phyloP scores from a whole-genome alignment of 2,113 vertebrate species.

The Colaptes auratus region DNA sequence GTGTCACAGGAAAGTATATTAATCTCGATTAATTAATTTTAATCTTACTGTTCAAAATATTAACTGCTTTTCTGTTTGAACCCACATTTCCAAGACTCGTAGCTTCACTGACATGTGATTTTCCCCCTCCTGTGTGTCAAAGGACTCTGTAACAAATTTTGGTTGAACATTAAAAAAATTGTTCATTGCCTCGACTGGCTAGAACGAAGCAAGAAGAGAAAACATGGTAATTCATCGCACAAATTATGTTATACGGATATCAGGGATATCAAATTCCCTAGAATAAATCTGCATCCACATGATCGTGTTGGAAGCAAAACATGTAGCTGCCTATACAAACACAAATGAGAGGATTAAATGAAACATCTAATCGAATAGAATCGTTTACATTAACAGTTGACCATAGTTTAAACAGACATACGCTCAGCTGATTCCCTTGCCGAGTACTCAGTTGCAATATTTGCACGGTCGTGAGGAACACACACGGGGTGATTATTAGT shows the following conservation, averaged over 20 bases:
- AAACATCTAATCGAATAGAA: not conserved
- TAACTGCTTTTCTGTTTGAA: not conserved
- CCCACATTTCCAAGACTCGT: not conserved
- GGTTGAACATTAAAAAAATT: not conserved
- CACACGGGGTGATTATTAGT: not conserved
- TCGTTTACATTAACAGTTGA: not conserved
- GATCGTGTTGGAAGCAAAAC: not conserved
- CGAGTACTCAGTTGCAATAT: not conserved
- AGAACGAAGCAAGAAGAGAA: not conserved
- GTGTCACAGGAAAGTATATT: not conserved
- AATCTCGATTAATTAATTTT: not conserved
- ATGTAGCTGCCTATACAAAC: not conserved
- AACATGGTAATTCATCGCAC: not conserved
- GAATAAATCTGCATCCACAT: not conserved
- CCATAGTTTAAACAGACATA: not conserved
- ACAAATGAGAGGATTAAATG: not conserved
- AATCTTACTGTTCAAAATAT: not conserved
- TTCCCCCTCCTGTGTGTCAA: not conserved
- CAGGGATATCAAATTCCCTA: not conserved
- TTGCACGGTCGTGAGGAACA: not conserved
- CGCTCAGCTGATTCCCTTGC: not conserved
- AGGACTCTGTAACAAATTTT: not conserved
- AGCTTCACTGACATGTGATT: not conserved
- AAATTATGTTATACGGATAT: not conserved
- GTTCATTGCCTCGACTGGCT: constrained; percentile 17